These are phyloP conservation scores for Leptocoma aspasia DNA, from an alignment of 2,113 vertebrate species.

Conservation along the genomic window DNA sequence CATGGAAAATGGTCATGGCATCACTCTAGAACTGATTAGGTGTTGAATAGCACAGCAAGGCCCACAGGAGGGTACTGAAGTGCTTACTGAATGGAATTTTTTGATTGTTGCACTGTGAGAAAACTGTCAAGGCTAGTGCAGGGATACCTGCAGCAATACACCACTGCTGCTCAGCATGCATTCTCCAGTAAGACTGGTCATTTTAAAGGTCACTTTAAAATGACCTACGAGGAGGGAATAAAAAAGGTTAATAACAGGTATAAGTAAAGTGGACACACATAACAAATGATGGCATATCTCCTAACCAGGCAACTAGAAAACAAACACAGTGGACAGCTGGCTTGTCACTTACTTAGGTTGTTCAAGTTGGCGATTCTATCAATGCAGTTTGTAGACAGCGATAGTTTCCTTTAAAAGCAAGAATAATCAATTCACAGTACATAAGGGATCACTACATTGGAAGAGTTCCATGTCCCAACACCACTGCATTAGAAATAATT, in stretches of 20 bases:
- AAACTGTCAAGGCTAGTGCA: not conserved
- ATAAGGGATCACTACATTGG: not conserved
- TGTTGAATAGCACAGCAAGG: not conserved
- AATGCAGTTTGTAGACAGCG: slow-evolving; percentile 96
- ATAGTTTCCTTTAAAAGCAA: slow-evolving; percentile 84
- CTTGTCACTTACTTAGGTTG: slow-evolving; percentile 88
- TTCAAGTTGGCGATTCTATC: slow-evolving; percentile 96
- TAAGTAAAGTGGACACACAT: not conserved
- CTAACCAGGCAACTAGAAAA: slow-evolving; percentile 18
- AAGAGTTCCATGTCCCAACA: not conserved
- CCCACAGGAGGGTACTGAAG: not conserved
- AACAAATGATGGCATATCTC: not conserved
- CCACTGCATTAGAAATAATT: not conserved
- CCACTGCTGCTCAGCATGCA: not conserved
- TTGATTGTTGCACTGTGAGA: not conserved
- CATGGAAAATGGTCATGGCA: not conserved
- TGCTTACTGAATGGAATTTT: not conserved
- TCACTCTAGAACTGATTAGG: not conserved
- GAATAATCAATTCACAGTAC: slow-evolving; percentile 49
- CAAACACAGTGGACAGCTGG: not conserved
- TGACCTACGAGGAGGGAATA: not conserved
- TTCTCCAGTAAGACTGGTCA: not conserved
- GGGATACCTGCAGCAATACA: not conserved
- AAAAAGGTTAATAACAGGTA: not conserved
- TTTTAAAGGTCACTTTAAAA: not conserved